Base-by-base conservation (phyloP, 1,140 invertebrate species). In the Sitobion miscanthi region DNA sequence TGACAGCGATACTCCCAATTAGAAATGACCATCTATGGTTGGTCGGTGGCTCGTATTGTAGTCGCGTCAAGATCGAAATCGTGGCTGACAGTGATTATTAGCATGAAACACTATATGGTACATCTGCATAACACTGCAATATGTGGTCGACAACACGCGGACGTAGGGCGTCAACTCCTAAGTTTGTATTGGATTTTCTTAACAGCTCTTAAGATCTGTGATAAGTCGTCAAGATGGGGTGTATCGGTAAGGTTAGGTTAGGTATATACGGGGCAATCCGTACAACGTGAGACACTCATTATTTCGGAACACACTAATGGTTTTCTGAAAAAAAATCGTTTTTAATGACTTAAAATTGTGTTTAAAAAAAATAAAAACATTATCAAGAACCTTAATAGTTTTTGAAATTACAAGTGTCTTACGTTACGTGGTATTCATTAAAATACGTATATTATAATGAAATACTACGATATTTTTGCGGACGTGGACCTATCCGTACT, bases 1-100 rank as follows among this genome's bases (percentile, higher is more conserved):
- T 82, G 62, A 82, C 89, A 82, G 17, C 57, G 57, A 82, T 91
- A 83, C n/a, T 69, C 45, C 90, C 62, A 91, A 91, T 91, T 91
- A 91, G 2, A 91, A 91, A 49, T 35, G 14, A 47, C 54, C 90
- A 91, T 90, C 38, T 62, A 42, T 25, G 89, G 89, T 30, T 30
- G 3, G 87, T 89, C 62, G 11, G 62, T 4, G 62, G 30, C 9
- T 30, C 30, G 9, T n/a, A 52, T 38, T 54, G 52, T 52, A 62
- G 35, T 23, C 20, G 20, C 45, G 4, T 77, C 90, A 82, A 91
- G 90, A 91, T 91, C 42, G 35, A 8, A 91, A 82, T 91, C 90
- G 62, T 82, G 45, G 62, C 1, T 77, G 30, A 17, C n/a, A 8
- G 17, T 77, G 35, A 77, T 47, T 69, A 47, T 91, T 20, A 47